These are phyloP conservation scores for Gobio occitaniae DNA, from an alignment of 2,797 vertebrate species.

Conservation along the genomic window DNA sequence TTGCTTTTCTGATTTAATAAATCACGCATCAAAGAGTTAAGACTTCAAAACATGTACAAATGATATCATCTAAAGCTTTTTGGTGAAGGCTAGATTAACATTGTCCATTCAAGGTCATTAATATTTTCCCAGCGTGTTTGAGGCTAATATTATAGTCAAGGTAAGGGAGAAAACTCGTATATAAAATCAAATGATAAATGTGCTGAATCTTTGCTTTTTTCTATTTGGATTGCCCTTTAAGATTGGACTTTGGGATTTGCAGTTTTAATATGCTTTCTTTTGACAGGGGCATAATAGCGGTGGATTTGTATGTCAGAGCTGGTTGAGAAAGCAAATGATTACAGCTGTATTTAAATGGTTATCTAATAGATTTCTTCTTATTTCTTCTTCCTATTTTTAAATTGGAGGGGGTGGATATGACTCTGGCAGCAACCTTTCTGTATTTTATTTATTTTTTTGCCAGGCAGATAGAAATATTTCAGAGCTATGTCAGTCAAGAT, in stretches of 20 bases:
- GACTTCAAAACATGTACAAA: slow-evolving; percentile 61
- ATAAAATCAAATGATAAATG: slow-evolving; percentile 16
- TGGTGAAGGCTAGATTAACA: slow-evolving; percentile 62
- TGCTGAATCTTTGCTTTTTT: slow-evolving; percentile 25
- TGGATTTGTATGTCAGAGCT: slow-evolving; percentile 56
- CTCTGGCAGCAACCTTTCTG: background rate
- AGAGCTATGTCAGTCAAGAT: slow-evolving; percentile 59
- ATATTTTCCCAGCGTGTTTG: slow-evolving; percentile 41
- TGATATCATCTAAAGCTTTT: slow-evolving; percentile 68
- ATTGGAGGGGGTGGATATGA: slow-evolving; percentile 6
- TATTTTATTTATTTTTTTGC: slow-evolving; percentile 15
- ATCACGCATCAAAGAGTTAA: background rate
- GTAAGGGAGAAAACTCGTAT: background rate
- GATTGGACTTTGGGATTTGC: slow-evolving; percentile 36
- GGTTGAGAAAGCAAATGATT: slow-evolving; percentile 55
- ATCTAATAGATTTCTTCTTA: slow-evolving; percentile 39
- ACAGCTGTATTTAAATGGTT: slow-evolving; percentile 42
- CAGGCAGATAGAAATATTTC: slow-evolving; percentile 40
- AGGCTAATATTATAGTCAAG: background rate
- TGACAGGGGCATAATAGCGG: slow-evolving; percentile 44
- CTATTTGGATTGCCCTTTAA: slow-evolving; percentile 27
- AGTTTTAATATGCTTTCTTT: slow-evolving; percentile 45
- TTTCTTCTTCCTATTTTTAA: slow-evolving; percentile 29
- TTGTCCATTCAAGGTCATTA: slow-evolving; percentile 62
- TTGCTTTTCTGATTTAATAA: background rate